Conservation (phyloP, 2,797 vertebrate genomes). For the Poecilia picta region DNA sequence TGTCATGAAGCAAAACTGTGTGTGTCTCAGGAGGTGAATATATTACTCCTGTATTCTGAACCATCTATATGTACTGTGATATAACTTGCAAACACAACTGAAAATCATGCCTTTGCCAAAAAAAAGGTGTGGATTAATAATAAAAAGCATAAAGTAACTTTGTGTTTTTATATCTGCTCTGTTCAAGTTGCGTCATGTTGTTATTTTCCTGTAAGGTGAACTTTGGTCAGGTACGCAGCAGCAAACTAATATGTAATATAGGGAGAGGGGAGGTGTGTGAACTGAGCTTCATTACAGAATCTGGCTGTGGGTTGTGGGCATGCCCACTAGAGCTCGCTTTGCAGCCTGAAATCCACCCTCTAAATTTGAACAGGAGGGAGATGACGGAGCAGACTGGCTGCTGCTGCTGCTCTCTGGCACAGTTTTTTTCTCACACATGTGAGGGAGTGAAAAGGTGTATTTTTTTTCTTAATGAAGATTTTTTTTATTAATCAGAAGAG, state of each 20-base stretch:
- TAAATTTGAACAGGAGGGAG: constrained; percentile 79
- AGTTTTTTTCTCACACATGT: constrained; percentile 12
- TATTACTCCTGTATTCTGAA: no score
- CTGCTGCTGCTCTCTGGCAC: constrained; percentile 34
- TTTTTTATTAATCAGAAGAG: constrained; percentile 6
- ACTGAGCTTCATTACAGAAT: constrained; percentile 77
- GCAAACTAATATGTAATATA: constrained; percentile 78
- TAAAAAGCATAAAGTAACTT: background rate
- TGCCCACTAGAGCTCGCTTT: constrained; percentile 75
- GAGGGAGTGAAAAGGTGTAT: constrained; percentile 34
- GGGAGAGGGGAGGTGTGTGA: constrained; percentile 51
- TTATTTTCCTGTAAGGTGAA: constrained; percentile 77
- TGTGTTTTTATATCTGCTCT: constrained; percentile 1
- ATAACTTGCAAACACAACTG: background rate
- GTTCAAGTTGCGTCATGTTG: background rate
- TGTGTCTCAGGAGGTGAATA: no score
- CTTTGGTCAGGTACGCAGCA: constrained; percentile 78
- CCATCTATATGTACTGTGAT: no score
- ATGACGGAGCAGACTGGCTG: constrained; percentile 67
- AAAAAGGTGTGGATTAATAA: background rate
- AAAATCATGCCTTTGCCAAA: background rate
- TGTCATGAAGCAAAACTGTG: no score
- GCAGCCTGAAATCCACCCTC: constrained; percentile 74
- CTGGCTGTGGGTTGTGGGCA: constrained; percentile 75
- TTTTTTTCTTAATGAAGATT: constrained; percentile 35